Percentiles rank a stretch among this genome's conserved stretches.
Evolutionary conservation across 2,797 vertebrate species (phyloP).

Genomic region (Furcifer pardalis): DNA sequence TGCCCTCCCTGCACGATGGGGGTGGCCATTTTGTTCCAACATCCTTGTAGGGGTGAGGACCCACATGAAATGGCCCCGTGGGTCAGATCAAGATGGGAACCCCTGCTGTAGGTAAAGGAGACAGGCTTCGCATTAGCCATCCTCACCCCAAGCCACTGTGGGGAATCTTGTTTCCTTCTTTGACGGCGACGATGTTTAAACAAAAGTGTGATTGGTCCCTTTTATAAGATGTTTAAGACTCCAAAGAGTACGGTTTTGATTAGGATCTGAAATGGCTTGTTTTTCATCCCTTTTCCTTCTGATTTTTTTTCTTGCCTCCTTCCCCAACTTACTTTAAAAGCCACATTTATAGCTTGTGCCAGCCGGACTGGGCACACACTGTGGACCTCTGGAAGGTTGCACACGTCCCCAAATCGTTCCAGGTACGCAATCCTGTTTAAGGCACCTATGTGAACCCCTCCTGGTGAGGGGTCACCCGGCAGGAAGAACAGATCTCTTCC

Average conservation of each 20-base stretch:
- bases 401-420: constrained; percentile 24
- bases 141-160: neutral
- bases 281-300: constrained; percentile 31
- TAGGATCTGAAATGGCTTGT: constrained; percentile 46
- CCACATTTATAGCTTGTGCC: constrained; percentile 33
- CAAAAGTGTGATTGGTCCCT: constrained; percentile 41
- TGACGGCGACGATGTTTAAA: neutral
- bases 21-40: no score
- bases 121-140: no score
- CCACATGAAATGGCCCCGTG: no score
- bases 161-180: neutral
- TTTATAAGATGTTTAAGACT: neutral
- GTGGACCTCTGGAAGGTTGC: constrained; percentile 62
- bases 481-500: neutral
- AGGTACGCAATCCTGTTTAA: constrained; percentile 63
- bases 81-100: no score
- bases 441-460: constrained; percentile 53
- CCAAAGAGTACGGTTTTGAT: constrained; percentile 39
- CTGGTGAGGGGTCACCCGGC: constrained; percentile 54
- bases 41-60: no score
- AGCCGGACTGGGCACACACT: constrained; percentile 60
- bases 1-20: no score
- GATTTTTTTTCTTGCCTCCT: neutral
- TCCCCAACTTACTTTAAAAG: neutral
- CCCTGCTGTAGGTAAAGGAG: no score